Conservation (phyloP, 92 coral and sea anemone species). For the Ricordea florida region DNA sequence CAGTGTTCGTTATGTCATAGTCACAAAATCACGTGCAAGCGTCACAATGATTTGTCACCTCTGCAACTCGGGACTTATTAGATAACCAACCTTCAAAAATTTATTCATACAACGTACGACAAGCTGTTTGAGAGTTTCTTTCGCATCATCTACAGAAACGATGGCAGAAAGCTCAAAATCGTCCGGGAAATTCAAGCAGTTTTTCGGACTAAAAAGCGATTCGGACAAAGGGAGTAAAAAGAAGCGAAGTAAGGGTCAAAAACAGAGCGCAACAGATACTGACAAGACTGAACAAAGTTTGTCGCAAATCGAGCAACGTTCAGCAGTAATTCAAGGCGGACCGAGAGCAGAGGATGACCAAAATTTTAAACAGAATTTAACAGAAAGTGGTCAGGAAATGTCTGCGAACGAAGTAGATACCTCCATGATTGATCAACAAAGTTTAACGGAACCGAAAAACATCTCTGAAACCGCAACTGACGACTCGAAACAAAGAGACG, state of each 20-base stretch:
- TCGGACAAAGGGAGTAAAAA: slow-evolving; percentile 18
- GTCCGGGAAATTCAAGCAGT: background rate
- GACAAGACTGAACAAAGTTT: background rate
- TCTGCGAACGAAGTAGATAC: background rate
- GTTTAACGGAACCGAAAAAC: background rate
- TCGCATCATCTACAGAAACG: no score
- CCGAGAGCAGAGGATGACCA: background rate
- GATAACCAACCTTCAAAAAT: no score
- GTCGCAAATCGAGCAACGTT: background rate
- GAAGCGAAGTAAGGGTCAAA: slow-evolving; percentile 32
- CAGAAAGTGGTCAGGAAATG: background rate
- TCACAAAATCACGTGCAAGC: no score
- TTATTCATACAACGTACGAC: no score
- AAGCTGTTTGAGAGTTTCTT: no score
- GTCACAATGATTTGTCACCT: no score
- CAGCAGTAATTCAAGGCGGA: background rate
- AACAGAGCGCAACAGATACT: background rate
- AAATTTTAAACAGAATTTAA: background rate
- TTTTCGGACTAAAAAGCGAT: slow-evolving; percentile 16
- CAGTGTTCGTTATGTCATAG: no score
- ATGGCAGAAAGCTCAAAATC: slow-evolving; percentile 27
- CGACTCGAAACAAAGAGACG: background rate
- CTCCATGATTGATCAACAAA: background rate
- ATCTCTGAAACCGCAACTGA: background rate
- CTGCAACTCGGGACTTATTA: no score